Base-by-base conservation (phyloP, 2,113 vertebrate species). In the Anhinga anhinga region DNA sequence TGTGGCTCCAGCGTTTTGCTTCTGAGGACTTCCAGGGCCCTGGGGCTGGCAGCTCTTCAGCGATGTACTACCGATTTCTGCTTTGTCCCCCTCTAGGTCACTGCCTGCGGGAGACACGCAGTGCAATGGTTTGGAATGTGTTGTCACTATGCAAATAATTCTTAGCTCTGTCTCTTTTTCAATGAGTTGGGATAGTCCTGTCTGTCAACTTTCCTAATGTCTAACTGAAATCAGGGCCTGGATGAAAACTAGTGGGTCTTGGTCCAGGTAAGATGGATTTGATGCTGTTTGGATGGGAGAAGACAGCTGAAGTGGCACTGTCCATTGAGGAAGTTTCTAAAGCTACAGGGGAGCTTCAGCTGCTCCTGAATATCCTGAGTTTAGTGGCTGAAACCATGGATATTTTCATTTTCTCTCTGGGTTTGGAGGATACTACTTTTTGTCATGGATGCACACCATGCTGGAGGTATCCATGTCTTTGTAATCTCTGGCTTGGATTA, bases 191-290 rank as follows among this genome's bases (percentile, higher is more conserved):
- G 62, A 81, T 74, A 80, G 92, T 88, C 55, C 50, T 95, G 23
- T 88, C 71, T 94, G 45, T 63, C 93, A 81, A 2, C 59, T 78
- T 91, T 66, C 42, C 80, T 86, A 95, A 93, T 73, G 25, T 82
- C 72, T 95, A 95, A 63, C 67, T 91, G 94, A 95, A 96, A 86
- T 32, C 38, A 15, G n/a, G 91, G 67, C 65, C 72, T 91, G 86
- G 67, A 95, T 90, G 86, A 82, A 93, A 92, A 80, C 80, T 92
- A 94, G 80, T 95, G 91, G 67, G 83, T 91, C 76, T 83, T 88
- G 72, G 80, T 91, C 45, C 86, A 91, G 91, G 91, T 91, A 91
- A 91, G 88, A 94, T 47, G 38, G 42, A 88, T 92, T 88, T 78
- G 74, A 45, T 53, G 80, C 34, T 90, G n/a, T 52, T 61, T 81